phyloP scores from a whole-genome alignment of 2,888 invertebrate species.

The Hydropsyche betteni region DNA sequence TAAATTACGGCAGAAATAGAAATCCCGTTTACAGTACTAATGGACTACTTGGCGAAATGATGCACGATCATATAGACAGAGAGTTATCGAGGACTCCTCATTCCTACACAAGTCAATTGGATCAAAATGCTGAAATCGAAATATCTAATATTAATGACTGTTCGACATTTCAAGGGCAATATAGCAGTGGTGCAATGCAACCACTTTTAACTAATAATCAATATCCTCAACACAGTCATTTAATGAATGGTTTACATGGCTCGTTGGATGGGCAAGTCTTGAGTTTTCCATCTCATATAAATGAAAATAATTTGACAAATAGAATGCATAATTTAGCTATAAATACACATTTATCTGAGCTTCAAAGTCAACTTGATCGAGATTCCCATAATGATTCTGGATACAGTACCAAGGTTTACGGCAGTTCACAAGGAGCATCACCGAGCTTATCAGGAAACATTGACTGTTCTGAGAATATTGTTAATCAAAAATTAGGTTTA shows the following conservation, averaged over 20 bases:
- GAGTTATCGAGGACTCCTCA: slow-evolving; percentile 66
- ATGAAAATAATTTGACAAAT: slow-evolving; percentile 62
- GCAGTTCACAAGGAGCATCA: slow-evolving; percentile 81
- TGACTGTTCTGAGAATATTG: slow-evolving; percentile 59
- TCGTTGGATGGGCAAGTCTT: slow-evolving; percentile 50
- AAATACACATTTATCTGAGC: slow-evolving; percentile 63
- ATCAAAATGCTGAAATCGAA: slow-evolving; percentile 64
- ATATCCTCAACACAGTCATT: slow-evolving; percentile 48
- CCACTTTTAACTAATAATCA: slow-evolving; percentile 38
- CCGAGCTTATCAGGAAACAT: slow-evolving; percentile 74
- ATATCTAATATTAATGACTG: slow-evolving; percentile 61
- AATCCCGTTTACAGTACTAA: slow-evolving; percentile 61
- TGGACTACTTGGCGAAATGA: slow-evolving; percentile 65
- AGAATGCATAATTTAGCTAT: slow-evolving; percentile 64
- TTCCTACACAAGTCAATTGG: slow-evolving; percentile 58
- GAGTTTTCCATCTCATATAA: slow-evolving; percentile 53
- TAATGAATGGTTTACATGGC: slow-evolving; percentile 47
- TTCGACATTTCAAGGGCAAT: slow-evolving; percentile 44
- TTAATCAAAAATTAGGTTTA: slow-evolving; percentile 56
- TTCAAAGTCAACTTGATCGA: slow-evolving; percentile 66
- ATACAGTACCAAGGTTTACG: slow-evolving; percentile 84
- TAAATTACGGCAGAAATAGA: slow-evolving; percentile 56
- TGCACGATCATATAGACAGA: slow-evolving; percentile 65
- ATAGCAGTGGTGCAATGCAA: slow-evolving; percentile 37
- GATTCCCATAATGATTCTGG: slow-evolving; percentile 86